phyloP scores from a whole-genome alignment of 2,888 invertebrate species.

The Amaurobius ferox region DNA sequence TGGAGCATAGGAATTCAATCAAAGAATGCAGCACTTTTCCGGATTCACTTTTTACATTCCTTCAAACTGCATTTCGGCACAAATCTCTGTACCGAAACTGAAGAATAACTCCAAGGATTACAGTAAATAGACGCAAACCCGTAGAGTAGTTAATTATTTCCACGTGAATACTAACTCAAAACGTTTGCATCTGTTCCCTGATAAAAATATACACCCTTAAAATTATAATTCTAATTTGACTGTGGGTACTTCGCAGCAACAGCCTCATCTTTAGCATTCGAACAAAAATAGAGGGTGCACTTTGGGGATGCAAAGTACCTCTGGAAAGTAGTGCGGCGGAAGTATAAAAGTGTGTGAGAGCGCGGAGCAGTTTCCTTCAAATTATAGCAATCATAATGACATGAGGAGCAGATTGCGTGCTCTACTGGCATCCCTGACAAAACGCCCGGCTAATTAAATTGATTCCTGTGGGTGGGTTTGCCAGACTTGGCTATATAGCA shows the following conservation, averaged over 20 bases:
- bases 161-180: neutral
- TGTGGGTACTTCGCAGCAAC: neutral
- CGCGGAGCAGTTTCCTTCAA: slow-evolving; percentile 27
- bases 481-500: slow-evolving; percentile 10
- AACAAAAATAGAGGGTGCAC: neutral
- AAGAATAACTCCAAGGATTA: too few species aligned
- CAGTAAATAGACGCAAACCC: too few species aligned
- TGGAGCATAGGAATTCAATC: too few species aligned
- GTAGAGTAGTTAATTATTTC: slow-evolving; percentile 7
- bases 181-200: neutral
- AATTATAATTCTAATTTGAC: slow-evolving; percentile 7
- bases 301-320: neutral
- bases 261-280: neutral
- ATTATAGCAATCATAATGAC: slow-evolving; percentile 72
- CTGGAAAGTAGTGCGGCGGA: too few species aligned
- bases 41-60: too few species aligned
- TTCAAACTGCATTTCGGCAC: too few species aligned
- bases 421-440: slow-evolving; percentile 29
- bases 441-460: slow-evolving; percentile 62
- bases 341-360: too few species aligned
- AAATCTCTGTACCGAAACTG: too few species aligned
- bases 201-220: neutral
- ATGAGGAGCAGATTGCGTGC: slow-evolving; percentile 68
- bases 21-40: too few species aligned
- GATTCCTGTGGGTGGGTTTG: slow-evolving; percentile 37